Base-by-base conservation (phyloP, 1,140 invertebrate species). In the Sarcophaga bullata region DNA sequence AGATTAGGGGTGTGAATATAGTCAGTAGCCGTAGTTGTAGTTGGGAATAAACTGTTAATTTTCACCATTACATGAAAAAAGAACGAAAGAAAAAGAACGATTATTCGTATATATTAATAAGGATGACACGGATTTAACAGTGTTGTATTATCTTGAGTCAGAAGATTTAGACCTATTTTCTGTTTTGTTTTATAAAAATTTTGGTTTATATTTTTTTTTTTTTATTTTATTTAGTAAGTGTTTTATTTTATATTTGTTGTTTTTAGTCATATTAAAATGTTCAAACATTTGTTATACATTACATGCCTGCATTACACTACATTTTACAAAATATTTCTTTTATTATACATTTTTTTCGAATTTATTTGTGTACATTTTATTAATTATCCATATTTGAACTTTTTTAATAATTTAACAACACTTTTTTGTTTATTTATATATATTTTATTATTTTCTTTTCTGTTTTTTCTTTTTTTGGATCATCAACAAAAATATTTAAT, bases 1-100 rank as follows among this genome's bases (percentile, higher is more conserved):
- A 48, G 73, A 76, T 76, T 76, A 76, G 46, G 73, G 73, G 73
- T 76, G 73, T 76, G 73, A 76, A 76, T 76, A 47, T 48, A 76
- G 48, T 76, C 73, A 76, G n/a, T 48, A 76, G 73, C n/a, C 11
- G 46, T 48, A 76, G 47, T 48, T 48, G 73, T n/a, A 15, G 73
- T 48, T 48, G 73, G 13, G 73, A 73, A 48, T 76, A 76, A 76
- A 76, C 73, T 76, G 73, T 76, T 76, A 76, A 76, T 49, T 76
- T 76, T 76, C 73, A 47, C 73, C 73, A 76, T 76, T 47, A 76
- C 73, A 73, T 46, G 73, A n/a, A 76, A 75, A 75, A 6, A 47
- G 48, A 76, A 49, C 37, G 25, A 49, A 76, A 3, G 10, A 58
- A 10, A 73, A 73, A 10, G 46, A 76, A 76, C 73, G 73, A 76